Evolutionary conservation across 64 coral and sea anemone genomes (phyloP).

Genomic region (Actinia tenebrosa): DNA sequence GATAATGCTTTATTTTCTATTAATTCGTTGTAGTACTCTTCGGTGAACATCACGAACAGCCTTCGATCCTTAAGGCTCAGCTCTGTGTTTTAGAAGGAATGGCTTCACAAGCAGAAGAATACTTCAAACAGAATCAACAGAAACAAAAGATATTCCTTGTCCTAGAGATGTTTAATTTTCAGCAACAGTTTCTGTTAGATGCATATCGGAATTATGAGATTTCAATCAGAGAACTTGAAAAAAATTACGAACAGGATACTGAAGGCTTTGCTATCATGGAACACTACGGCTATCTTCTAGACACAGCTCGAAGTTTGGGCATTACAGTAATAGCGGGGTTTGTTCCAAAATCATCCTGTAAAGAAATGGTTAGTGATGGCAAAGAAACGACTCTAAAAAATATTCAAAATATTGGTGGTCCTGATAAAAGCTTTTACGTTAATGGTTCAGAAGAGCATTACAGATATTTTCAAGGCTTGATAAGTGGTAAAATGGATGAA

Average conservation of each 20-base stretch:
- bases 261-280: constrained; percentile 54
- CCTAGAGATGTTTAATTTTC: constrained; percentile 76
- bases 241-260: constrained; percentile 50
- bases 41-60: constrained; percentile 76
- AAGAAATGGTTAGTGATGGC: constrained; percentile 42
- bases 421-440: constrained; percentile 46
- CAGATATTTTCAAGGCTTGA: constrained; percentile 72
- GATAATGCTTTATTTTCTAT: neutral
- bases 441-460: constrained; percentile 82
- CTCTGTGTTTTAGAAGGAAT: constrained; percentile 83
- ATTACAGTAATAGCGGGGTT: constrained; percentile 70
- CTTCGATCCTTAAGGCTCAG: constrained; percentile 69
- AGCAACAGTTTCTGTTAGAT: constrained; percentile 67
- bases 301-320: constrained; percentile 54
- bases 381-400: constrained; percentile 39
- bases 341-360: constrained; percentile 66
- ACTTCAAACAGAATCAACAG: neutral
- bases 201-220: constrained; percentile 67
- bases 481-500: constrained; percentile 65
- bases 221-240: constrained; percentile 46
- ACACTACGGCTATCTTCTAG: constrained; percentile 68
- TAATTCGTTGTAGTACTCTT: constrained; percentile 52
- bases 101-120: constrained; percentile 40
- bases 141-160: constrained; percentile 28
- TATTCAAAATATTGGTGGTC: constrained; percentile 33